Conservation (phyloP, 2,888 invertebrate genomes). For the Pterostichus madidus region DNA sequence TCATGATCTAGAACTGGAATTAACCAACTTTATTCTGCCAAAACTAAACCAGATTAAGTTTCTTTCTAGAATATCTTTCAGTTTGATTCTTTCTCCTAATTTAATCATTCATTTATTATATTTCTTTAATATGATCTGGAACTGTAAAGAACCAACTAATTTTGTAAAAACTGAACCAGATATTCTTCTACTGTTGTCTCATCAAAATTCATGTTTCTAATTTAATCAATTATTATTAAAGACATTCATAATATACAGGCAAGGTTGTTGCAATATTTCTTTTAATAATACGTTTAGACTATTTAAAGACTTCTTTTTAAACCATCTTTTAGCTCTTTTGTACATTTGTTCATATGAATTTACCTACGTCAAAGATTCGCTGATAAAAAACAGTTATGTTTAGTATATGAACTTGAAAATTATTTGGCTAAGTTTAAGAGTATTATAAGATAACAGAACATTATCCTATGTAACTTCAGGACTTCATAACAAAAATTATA, state of each 20-base stretch:
- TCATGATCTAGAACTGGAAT: slow-evolving; percentile 28
- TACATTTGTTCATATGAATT: background rate
- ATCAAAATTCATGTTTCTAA: too few species aligned
- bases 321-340: background rate
- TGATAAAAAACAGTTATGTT: slow-evolving; percentile 2
- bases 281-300: slow-evolving; percentile 1
- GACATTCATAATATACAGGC: too few species aligned
- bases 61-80: slow-evolving; percentile 17
- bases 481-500: background rate
- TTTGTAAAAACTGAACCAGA: slow-evolving; percentile 9
- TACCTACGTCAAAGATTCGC: slow-evolving; percentile 10
- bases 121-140: background rate
- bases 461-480: too few species aligned
- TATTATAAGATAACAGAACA: too few species aligned
- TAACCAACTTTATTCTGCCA: slow-evolving; percentile 9
- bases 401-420: background rate
- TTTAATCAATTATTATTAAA: too few species aligned
- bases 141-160: slow-evolving; percentile 8
- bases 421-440: too few species aligned
- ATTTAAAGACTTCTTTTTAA: background rate
- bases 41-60: background rate
- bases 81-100: background rate
- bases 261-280: background rate
- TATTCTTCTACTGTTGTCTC: background rate
- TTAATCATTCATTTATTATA: too few species aligned